Percentiles rank a stretch among this genome's conserved stretches.
These are phyloP conservation scores for Lamprologus speciosus DNA, from an alignment of 2,113 vertebrate species.

Conservation along the genomic window DNA sequence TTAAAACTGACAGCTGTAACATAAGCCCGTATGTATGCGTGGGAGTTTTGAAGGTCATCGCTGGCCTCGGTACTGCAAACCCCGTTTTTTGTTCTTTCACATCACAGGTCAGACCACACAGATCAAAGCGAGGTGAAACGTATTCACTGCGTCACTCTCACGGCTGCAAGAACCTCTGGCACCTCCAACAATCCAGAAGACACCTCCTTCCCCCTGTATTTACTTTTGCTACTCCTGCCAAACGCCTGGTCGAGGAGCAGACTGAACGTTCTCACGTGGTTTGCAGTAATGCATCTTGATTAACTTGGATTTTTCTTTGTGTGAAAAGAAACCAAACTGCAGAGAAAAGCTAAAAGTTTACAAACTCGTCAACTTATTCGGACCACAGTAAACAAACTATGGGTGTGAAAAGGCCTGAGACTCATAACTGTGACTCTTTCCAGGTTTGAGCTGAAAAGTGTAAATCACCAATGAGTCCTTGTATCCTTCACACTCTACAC, in stretches of 20 bases:
- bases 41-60: not conserved
- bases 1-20: not conserved
- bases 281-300: not conserved
- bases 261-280: not conserved
- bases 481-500: not conserved
- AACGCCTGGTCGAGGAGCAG: not conserved
- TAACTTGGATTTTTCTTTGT: not conserved
- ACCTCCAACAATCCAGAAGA: not conserved
- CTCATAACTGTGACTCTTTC: not conserved
- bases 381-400: not conserved
- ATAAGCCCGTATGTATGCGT: not conserved
- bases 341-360: not conserved
- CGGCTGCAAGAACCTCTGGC: not conserved
- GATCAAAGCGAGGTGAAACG: not conserved
- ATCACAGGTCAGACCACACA: not conserved
- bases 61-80: not conserved
- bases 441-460: not conserved
- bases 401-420: not conserved
- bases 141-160: not conserved
- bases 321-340: not conserved
- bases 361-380: not conserved
- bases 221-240: not conserved
- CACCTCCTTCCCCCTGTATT: not conserved
- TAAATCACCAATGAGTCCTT: not conserved
- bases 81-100: not conserved